Evolutionary conservation across 2,888 invertebrate species (phyloP), one percentile per base, ranked within the genome.

Genomic region (Cryptocephalus primarius): DNA sequence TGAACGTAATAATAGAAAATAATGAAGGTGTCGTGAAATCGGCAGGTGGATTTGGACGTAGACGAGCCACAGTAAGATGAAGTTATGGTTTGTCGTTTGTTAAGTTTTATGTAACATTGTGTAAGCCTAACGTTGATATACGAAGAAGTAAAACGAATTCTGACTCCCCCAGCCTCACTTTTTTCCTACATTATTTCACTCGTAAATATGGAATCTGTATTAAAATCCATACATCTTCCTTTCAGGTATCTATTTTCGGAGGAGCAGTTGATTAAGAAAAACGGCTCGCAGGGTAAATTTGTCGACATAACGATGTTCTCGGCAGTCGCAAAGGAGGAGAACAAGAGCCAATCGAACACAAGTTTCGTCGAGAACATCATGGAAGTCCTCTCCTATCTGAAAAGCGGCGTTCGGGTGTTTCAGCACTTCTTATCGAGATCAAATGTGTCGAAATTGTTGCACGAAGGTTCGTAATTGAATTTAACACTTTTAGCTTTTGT

Each of bases 321-420:
- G 22, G 44, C 50, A 22, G 55, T 60, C 42, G 59, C 60, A 32
- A 63, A 66, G 50, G 65, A 61, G 45, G 52, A 59, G 41, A 49
- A 40, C 48, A 61, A 58, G 51, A 56, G 53, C 52, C 59, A 56
- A 50, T 58, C 59, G 46, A 68, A 69, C 50, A 60, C 60, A 47
- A 68, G 68, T 36, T 72, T 73, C 57, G 65, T 73, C 43, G 72
- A 73, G 54, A 72, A 72, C 56, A 67, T 75, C 54, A 67, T 71
- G 58, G 72, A 74, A 58, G 72, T 79, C 59, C 66, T 80, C 54
- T 73, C 75, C 52, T 76, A 75, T 64, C 74, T 79, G 61, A 79
- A 79, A 65, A 77, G 75, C 51, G 78, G 79, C 48, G 79, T 79
- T 47, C 72, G 78, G 62, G 79, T 79, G 43, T 80, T 80, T 63